phyloP scores from a whole-genome alignment of 2,113 vertebrate genomes.

The Centropristis striata region DNA sequence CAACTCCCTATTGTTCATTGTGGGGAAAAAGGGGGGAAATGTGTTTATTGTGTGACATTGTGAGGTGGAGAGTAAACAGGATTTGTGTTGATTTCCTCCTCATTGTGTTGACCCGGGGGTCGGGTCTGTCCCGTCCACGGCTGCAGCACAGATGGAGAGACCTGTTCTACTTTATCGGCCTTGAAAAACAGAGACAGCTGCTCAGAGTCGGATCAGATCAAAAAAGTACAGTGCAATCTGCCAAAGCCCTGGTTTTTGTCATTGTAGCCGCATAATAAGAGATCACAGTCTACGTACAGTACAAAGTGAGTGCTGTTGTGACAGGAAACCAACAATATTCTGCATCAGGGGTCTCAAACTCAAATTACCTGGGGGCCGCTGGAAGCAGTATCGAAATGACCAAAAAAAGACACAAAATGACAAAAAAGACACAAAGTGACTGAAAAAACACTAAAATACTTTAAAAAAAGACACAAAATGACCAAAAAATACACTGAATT shows the following conservation, averaged over 20 bases:
- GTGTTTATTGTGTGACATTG: constrained; percentile 68
- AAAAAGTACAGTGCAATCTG: constrained; percentile 12
- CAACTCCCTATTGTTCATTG: constrained; percentile 54
- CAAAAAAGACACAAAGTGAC: too few relatives aligned
- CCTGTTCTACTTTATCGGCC: constrained; percentile 50
- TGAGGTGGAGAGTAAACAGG: constrained; percentile 73
- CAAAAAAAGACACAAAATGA: too few relatives aligned
- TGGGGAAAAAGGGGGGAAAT: constrained; percentile 34
- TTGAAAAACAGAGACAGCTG: constrained; percentile 60
- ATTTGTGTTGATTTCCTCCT: constrained; percentile 79
- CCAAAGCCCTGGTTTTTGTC: not conserved
- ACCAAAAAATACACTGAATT: too few relatives aligned
- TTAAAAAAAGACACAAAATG: too few relatives aligned
- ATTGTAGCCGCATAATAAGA: not conserved
- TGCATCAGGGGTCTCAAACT: too few relatives aligned
- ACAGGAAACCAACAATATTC: not conserved
- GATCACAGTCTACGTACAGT: not conserved
- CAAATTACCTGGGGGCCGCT: too few relatives aligned
- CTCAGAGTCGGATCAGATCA: constrained; percentile 8
- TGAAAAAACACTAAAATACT: too few relatives aligned
- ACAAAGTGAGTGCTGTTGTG: not conserved
- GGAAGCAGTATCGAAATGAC: too few relatives aligned
- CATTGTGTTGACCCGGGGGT: constrained; percentile 74
- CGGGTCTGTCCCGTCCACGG: constrained; percentile 34
- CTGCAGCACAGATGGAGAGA: constrained; percentile 68